Conservation (phyloP, 2,113 vertebrate genomes). For the Trematocara variabile region DNA sequence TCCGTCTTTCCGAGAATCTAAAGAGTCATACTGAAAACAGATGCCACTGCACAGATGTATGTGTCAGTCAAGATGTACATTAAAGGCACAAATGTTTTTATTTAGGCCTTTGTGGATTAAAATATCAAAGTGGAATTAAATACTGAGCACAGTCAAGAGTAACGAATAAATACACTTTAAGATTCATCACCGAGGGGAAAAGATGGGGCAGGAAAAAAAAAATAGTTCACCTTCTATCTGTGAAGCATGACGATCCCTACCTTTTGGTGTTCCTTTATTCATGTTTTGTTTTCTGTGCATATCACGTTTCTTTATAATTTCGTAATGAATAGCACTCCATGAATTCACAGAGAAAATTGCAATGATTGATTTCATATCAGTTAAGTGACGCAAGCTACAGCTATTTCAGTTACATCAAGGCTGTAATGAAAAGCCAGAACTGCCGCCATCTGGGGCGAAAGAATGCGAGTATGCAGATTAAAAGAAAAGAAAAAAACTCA, state of each 20-base stretch:
- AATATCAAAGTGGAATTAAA: background rate
- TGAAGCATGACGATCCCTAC: background rate
- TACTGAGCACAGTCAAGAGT: background rate
- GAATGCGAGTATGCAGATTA: too few relatives aligned
- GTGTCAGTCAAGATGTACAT: background rate
- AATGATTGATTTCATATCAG: background rate
- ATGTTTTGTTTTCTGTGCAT: background rate
- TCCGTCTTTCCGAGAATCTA: background rate
- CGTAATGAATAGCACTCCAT: background rate
- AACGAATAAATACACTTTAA: background rate
- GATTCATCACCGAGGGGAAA: background rate
- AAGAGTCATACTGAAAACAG: background rate
- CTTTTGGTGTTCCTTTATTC: background rate
- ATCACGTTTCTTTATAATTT: background rate
- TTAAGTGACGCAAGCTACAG: background rate
- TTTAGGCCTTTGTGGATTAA: background rate
- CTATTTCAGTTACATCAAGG: background rate
- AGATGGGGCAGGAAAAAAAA: background rate
- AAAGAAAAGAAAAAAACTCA: background rate
- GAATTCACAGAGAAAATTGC: background rate
- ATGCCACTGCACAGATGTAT: background rate
- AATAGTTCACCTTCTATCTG: background rate
- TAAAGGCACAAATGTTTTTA: background rate
- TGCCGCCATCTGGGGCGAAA: background rate
- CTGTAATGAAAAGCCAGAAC: background rate